Evolutionary conservation across 1,140 invertebrate genomes (phyloP), one percentile per base, ranked within the genome.

Genomic region (Rhopalosiphum padi): DNA sequence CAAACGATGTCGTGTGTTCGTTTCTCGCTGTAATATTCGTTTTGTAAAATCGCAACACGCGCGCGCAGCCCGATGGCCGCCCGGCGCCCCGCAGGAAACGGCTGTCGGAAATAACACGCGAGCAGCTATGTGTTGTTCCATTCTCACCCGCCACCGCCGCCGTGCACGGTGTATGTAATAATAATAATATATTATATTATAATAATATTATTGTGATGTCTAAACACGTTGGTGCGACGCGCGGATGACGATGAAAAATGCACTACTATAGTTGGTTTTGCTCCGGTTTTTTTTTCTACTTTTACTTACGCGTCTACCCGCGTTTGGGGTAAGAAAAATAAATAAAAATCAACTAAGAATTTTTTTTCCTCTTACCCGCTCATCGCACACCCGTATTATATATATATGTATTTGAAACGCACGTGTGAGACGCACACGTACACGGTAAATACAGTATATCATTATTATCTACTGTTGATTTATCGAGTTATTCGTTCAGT

Each of bases 1-100:
- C 90, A 91, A 91, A 91, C 90, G 90, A 77, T 48, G 60, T 48
- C 35, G 41, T 90, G 89, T 90, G 37, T 83, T 83, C 83, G 25
- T 87, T 87, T 30, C 85, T 46, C 21, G 5, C 35, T n/a, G 41
- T 15, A 41, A 86, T 41, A 86, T 87, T 87, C 86, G 11, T 87
- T 87, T 37, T 30, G 86, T 48, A 48, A 87, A 87, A 87, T 48
- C 37, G 41, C 5, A 43, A 43, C 86, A 48, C 37, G 43, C 86
- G 86, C 35, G 25, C 86, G 86, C 30, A 5, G 25, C 22, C 41
- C 22, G 2, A 22, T 37, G 0, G 22, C 23, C 3, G 3, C 23
- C 41, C 9, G 37, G 18, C 5, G 7, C 30, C 43, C 25, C 4
- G 18, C 60, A 46, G 85, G 37, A 86, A 86, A 86, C 83, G 83